Base-by-base conservation (phyloP, 1,140 invertebrate genomes). In the Magallana angulata region DNA sequence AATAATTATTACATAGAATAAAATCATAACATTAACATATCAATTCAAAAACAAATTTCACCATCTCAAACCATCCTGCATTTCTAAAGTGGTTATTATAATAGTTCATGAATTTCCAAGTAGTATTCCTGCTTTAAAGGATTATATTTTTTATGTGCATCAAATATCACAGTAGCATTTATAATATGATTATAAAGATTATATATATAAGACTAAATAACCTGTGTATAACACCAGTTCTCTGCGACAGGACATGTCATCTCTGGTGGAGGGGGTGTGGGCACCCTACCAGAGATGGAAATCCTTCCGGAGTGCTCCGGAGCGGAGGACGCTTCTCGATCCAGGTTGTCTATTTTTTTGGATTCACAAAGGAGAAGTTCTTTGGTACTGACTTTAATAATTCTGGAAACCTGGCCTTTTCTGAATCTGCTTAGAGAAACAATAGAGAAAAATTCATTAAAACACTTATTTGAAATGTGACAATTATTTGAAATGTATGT, bases 161-260 rank as follows among this genome's bases (percentile, higher is more conserved):
- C 36, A 48, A 48, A 48, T 48, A 48, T 4, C 36, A 48, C 3
- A 48, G 36, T 2, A 62, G n/a, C 11, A 12, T n/a, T 16, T 24
- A 68, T 24, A 24, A 24, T 24, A 24, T 7, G 8, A 68, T 68
- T 68, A 68, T 68, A 24, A 7, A 68, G 7, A 68, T 59, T 24
- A 84, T 36, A 56, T 68, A 4, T 57, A 68, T 48, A 16, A 16
- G 18, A 24, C 8, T 24, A 7, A 89, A 90, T 85, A 68, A 95
- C 95, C 91, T 95, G 95, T 87, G 95, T 95, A 85, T 95, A 95
- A 87, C 95, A 95, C 95, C 95, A 95, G 90, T 95, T 95, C 89
- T 95, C 95, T n/a, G 95, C 95, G 24, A 95, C 93, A 57, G 94
- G 94, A 90, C 94, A 94, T 62, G 94, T 92, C 91, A 94, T 94